Percentiles rank a stretch among this genome's conserved stretches.
Conservation (phyloP, 1,140 invertebrate genomes). For the Zaprionus ornatus region DNA sequence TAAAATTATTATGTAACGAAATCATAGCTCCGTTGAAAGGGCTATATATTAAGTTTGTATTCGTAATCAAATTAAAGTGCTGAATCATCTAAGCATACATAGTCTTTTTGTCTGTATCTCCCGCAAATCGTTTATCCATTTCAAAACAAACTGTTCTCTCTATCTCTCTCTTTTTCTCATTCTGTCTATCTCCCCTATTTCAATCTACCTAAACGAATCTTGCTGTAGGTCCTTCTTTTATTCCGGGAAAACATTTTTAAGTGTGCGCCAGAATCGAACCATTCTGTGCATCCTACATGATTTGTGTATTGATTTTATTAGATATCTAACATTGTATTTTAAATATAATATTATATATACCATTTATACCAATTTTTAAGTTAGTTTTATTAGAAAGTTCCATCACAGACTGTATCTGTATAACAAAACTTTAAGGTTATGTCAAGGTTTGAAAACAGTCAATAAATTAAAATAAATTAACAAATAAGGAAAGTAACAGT, state of each 20-base stretch:
- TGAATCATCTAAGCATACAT: neutral
- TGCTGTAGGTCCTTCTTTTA: neutral
- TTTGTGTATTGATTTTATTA: neutral
- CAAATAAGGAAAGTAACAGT: constrained; percentile 2
- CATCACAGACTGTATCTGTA: neutral
- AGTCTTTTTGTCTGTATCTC: neutral
- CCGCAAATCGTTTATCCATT: neutral
- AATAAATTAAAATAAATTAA: constrained; percentile 7
- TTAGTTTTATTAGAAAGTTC: neutral
- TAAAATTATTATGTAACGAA: no score
- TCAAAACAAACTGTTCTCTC: neutral
- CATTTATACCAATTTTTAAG: neutral
- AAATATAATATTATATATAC: neutral
- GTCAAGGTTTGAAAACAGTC: neutral
- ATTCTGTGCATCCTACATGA: no score
- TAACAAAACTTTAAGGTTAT: neutral
- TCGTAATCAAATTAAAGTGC: neutral
- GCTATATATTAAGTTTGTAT: neutral
- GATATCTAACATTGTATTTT: neutral
- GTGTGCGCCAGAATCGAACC: neutral
- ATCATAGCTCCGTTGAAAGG: neutral
- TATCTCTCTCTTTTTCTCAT: neutral
- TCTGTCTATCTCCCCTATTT: neutral
- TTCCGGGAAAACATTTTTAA: neutral
- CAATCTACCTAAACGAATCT: neutral